phyloP scores from a whole-genome alignment of 1,140 invertebrate genomes.

The Calephelis nemesis region DNA sequence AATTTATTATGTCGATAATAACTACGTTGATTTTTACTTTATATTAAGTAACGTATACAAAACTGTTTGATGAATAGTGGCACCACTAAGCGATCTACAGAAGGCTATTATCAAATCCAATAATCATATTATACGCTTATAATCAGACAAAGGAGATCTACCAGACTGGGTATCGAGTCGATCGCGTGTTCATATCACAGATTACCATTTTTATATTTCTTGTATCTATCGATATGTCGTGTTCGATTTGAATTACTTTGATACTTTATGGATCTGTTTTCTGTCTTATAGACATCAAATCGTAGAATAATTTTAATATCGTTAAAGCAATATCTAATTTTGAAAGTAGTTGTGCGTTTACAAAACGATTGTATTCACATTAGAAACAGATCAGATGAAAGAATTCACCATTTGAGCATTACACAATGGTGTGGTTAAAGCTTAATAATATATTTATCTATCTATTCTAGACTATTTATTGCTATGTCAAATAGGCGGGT shows the following conservation, averaged over 20 bases:
- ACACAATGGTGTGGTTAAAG: conserved; percentile 55
- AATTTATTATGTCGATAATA: no score
- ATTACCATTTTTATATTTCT: conserved; percentile 62
- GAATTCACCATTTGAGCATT: conserved; percentile 44
- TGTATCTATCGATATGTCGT: conserved; percentile 64
- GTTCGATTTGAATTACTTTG: conserved; percentile 25
- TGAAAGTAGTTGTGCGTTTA: conserved; percentile 42
- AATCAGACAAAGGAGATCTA: conserved; percentile 22
- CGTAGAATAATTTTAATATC: conserved; percentile 8
- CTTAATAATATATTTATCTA: conserved; percentile 71
- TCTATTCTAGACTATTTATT: conserved; percentile 75
- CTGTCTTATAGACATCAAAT: conserved; percentile 22
- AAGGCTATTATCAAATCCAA: conserved; percentile 69
- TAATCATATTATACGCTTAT: conserved; percentile 48
- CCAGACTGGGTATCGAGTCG: conserved; percentile 50
- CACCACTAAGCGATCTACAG: conserved; percentile 70
- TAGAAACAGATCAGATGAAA: conserved; percentile 26
- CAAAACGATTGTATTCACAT: conserved; percentile 28
- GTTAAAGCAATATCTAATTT: conserved; percentile 24
- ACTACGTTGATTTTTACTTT: neutral
- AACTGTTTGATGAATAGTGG: conserved; percentile 51
- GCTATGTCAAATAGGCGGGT: conserved; percentile 77
- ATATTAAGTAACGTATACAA: conserved; percentile 25
- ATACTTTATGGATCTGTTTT: conserved; percentile 25
- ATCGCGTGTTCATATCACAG: conserved; percentile 74